Evolutionary conservation across 2,113 vertebrate species (phyloP).

Genomic region (Trogon surrucura): DNA sequence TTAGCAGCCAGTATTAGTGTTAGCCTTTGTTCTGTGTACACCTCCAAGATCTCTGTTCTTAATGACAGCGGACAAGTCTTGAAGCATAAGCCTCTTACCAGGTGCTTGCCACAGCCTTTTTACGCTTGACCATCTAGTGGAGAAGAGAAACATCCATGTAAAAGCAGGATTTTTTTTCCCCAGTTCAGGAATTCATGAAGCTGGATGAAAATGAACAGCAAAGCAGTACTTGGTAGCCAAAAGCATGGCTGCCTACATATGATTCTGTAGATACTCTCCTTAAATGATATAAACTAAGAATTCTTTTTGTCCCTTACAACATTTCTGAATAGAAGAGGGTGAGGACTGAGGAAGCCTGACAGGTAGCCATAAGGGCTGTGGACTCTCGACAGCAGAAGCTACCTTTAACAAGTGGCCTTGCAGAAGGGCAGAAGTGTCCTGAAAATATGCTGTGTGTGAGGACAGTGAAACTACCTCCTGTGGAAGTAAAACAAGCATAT

Average conservation of each 20-base stretch:
- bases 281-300: background rate
- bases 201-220: background rate
- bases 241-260: background rate
- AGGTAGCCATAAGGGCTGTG: background rate
- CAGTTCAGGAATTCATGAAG: background rate
- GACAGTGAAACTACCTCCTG: background rate
- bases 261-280: background rate
- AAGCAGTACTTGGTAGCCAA: background rate
- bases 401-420: background rate
- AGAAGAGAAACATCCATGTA: background rate
- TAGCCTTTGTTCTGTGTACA: background rate
- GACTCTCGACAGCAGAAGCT: background rate
- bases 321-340: background rate
- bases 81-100: background rate
- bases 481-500: background rate
- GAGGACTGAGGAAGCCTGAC: background rate
- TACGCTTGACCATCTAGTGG: background rate
- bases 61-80: background rate
- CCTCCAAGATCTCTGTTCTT: background rate
- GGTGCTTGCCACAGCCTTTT: background rate
- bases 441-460: background rate
- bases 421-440: background rate
- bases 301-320: background rate
- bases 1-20: background rate
- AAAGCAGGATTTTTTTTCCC: background rate